phyloP scores from a whole-genome alignment of 30 jellyfish, hydroid and myxozoan species.

The Turritopsis dohrnii region DNA sequence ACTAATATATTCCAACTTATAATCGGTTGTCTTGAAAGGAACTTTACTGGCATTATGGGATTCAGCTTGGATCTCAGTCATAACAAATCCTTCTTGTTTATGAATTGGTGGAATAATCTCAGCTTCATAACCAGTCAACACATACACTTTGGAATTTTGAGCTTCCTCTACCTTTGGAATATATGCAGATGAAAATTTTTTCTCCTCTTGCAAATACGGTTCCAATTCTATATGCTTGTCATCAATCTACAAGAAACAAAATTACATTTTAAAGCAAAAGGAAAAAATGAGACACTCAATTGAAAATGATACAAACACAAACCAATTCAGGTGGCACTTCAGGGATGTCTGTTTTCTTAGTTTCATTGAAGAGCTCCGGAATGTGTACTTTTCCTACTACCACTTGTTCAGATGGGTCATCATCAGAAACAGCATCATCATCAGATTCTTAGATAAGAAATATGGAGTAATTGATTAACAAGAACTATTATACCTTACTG shows the following conservation, averaged over 20 bases:
- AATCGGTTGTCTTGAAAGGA: not conserved
- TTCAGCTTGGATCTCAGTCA: not conserved
- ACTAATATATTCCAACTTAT: not conserved
- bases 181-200: not conserved
- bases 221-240: not conserved
- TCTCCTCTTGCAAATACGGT: not conserved
- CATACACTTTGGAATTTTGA: slow-evolving; percentile 10
- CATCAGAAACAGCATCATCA: slow-evolving; percentile 12
- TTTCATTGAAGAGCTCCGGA: not conserved
- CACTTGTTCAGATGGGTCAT: not conserved
- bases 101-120: slow-evolving; percentile 12
- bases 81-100: not conserved
- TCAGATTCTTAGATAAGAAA: not conserved
- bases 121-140: slow-evolving; percentile 11
- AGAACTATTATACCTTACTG: too few relatives aligned
- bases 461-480: not conserved
- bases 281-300: too few relatives aligned
- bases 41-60: not conserved
- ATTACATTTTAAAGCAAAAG: not conserved
- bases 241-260: not conserved
- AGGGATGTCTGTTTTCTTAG: not conserved
- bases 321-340: not conserved
- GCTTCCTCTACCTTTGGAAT: not conserved
- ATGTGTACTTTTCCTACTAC: slow-evolving; percentile 12
- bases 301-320: too few relatives aligned